Percentiles rank a stretch among this genome's conserved stretches.
Conservation (phyloP, 2,113 vertebrate genomes). For the Tautogolabrus adspersus region DNA sequence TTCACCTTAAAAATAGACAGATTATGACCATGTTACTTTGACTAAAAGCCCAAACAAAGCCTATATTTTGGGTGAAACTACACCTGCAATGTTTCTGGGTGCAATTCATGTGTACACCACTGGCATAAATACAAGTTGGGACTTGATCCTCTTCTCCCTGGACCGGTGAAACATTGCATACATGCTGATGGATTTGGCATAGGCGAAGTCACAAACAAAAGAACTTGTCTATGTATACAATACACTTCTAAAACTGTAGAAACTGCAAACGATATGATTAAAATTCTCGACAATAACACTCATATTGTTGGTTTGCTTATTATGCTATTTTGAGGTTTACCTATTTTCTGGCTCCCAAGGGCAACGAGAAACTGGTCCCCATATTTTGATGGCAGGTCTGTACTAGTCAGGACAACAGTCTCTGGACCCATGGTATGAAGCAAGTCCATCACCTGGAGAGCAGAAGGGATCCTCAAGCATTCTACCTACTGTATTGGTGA, state of each 20-base stretch:
- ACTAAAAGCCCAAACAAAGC: no score
- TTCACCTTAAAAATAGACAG: no score
- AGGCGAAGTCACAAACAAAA: no score
- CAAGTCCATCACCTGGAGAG: slow-evolving; percentile 92
- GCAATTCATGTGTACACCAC: no score
- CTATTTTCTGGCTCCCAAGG: slow-evolving; percentile 91
- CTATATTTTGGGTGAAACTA: no score
- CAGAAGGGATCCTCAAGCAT: background rate
- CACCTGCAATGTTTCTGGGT: no score
- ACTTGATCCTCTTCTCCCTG: no score
- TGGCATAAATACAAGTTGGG: no score
- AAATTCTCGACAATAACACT: background rate
- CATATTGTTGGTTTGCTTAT: background rate
- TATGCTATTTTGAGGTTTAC: slow-evolving; percentile 68
- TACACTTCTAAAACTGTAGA: background rate
- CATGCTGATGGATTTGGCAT: no score
- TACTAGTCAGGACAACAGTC: slow-evolving; percentile 97
- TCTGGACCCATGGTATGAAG: slow-evolving; percentile 96
- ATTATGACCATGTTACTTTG: no score
- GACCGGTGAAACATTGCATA: no score
- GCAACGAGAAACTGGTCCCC: slow-evolving; percentile 91
- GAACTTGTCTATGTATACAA: no score
- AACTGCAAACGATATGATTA: background rate
- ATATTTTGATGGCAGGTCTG: slow-evolving; percentile 87
- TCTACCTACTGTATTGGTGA: background rate